Evolutionary conservation across 2,797 vertebrate species (phyloP).

Genomic region (Macrochelys suwanniensis): DNA sequence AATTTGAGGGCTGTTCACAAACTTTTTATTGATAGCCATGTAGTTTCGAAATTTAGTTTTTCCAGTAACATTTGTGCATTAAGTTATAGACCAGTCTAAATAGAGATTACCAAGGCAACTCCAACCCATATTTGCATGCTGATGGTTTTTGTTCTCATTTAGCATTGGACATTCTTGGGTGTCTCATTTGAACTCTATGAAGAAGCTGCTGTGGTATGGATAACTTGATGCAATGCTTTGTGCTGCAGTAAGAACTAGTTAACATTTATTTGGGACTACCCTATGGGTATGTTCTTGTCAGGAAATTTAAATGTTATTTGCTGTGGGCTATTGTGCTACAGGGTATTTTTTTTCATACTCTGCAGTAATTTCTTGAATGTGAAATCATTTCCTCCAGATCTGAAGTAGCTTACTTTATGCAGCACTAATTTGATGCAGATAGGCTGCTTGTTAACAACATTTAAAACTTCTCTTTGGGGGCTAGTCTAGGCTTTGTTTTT

Average conservation of each 20-base stretch:
- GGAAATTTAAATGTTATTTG: not conserved
- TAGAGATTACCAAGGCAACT: fast-evolving
- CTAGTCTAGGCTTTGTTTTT: not conserved
- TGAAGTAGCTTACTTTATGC: not conserved
- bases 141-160: not conserved
- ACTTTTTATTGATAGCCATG: fast-evolving
- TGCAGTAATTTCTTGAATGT: not conserved
- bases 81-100: not conserved
- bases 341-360: not conserved
- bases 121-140: fast-evolving
- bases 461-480: not conserved
- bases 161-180: fast-evolving
- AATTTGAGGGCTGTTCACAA: fast-evolving
- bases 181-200: fast-evolving
- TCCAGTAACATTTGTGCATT: not conserved
- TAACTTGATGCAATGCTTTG: not conserved
- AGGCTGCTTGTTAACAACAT: not conserved
- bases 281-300: not conserved
- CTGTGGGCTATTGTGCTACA: not conserved
- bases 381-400: not conserved
- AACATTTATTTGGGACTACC: fast-evolving
- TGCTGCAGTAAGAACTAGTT: not conserved
- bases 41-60: not conserved
- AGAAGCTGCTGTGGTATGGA: not conserved
- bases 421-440: not conserved